These are phyloP conservation scores for Cinclus mexicanus DNA, from an alignment of 2,113 vertebrate genomes.

Conservation along the genomic window DNA sequence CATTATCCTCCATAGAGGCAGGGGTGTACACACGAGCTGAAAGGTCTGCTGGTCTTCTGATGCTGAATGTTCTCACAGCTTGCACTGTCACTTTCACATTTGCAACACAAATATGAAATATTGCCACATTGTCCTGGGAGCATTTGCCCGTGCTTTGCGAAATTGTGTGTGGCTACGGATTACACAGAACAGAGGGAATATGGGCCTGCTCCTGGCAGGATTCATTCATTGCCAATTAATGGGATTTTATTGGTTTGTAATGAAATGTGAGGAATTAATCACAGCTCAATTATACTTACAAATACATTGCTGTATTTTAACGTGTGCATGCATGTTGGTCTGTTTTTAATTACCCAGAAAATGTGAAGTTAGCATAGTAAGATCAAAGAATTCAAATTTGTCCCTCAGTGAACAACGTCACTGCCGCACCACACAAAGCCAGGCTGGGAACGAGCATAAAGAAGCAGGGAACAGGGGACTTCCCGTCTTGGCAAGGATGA, in stretches of 20 bases:
- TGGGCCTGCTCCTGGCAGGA: background rate
- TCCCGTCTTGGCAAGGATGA: background rate
- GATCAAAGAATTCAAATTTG: background rate
- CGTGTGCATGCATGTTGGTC: background rate
- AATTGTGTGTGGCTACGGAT: background rate
- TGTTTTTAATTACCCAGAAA: background rate
- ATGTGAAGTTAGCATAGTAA: background rate
- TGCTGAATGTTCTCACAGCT: background rate
- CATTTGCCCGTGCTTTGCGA: background rate
- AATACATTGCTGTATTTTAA: background rate
- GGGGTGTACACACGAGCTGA: background rate
- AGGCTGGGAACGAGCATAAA: background rate
- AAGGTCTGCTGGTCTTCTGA: background rate
- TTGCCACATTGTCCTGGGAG: background rate
- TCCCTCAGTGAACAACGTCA: background rate
- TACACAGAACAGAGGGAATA: background rate
- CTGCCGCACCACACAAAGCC: background rate
- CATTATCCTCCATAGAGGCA: background rate
- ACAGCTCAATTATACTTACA: background rate
- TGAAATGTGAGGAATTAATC: constrained; percentile 27
- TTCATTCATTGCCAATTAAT: background rate
- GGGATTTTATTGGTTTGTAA: constrained; percentile 19
- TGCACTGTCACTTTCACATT: background rate
- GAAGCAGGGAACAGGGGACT: background rate
- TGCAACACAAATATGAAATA: background rate